Percentiles rank a stretch among this genome's conserved stretches.
These are phyloP conservation scores for Penaeus vannamei DNA, from an alignment of 1,140 invertebrate genomes.

Conservation along the genomic window DNA sequence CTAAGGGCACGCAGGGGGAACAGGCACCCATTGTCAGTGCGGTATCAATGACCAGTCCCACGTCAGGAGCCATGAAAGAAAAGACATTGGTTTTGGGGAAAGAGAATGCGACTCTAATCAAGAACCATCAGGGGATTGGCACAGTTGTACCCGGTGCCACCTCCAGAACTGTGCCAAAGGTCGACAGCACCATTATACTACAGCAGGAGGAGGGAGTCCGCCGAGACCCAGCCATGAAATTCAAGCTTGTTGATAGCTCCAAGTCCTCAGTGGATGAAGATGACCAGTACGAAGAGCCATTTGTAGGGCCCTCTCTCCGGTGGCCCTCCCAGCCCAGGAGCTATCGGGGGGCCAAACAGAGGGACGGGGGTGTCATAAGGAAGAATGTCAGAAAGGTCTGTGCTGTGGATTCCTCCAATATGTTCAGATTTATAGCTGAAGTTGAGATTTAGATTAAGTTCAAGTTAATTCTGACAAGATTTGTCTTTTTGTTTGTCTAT, in stretches of 20 bases:
- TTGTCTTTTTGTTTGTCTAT: background rate
- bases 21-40: no score
- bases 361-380: slow-evolving; percentile 23
- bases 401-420: background rate
- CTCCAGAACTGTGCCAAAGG: background rate
- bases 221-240: background rate
- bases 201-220: background rate
- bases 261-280: slow-evolving; percentile 66
- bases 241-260: slow-evolving; percentile 36
- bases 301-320: slow-evolving; percentile 59
- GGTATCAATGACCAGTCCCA: no score
- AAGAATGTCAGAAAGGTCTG: slow-evolving; percentile 44
- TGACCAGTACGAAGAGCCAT: slow-evolving; percentile 53
- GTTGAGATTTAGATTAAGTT: background rate
- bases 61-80: no score
- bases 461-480: background rate
- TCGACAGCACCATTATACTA: background rate
- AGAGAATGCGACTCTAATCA: no score
- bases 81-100: no score
- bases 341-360: slow-evolving; percentile 63
- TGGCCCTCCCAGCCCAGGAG: slow-evolving; percentile 66
- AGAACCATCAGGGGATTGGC: no score
- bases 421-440: background rate
- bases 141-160: background rate
- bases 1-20: no score